phyloP scores from a whole-genome alignment of 2,888 invertebrate genomes.

The Neria commutata region DNA sequence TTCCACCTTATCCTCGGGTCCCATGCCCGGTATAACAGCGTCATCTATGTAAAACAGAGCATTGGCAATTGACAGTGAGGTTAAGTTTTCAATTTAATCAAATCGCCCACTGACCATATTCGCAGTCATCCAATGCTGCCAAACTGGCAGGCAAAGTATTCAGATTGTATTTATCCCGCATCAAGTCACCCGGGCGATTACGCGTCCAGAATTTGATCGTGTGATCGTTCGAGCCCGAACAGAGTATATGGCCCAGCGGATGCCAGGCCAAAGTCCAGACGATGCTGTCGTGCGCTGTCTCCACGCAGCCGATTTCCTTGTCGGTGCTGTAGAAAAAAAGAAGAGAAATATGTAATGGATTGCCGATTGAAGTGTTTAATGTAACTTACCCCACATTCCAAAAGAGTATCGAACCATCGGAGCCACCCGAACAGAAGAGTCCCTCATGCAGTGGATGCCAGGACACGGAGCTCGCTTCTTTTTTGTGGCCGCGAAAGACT shows the following conservation, averaged over 20 bases:
- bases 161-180: slow-evolving; percentile 97
- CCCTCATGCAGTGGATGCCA: slow-evolving; percentile 99
- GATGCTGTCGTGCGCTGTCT: slow-evolving; percentile 98
- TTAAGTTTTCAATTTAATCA: slow-evolving; percentile 16
- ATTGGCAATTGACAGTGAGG: not conserved
- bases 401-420: slow-evolving; percentile 97
- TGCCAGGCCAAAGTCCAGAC: slow-evolving; percentile 99
- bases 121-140: slow-evolving; percentile 73
- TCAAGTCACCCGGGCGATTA: slow-evolving; percentile 96
- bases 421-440: slow-evolving; percentile 96
- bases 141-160: slow-evolving; percentile 87
- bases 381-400: slow-evolving; percentile 91
- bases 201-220: slow-evolving; percentile 99
- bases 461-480: slow-evolving; percentile 94
- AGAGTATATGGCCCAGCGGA: slow-evolving; percentile 97
- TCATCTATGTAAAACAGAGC: slow-evolving; percentile 65
- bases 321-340: slow-evolving; percentile 74
- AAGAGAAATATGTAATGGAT: slow-evolving; percentile 4
- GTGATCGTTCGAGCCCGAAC: slow-evolving; percentile 99
- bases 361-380: not conserved
- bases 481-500: slow-evolving; percentile 98
- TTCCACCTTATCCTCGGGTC: slow-evolving; percentile 93
- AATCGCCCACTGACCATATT: slow-evolving; percentile 65
- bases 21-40: slow-evolving; percentile 93
- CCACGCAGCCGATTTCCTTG: slow-evolving; percentile 97